These are phyloP conservation scores for Prosapia bicincta DNA, from an alignment of 2,888 invertebrate species.

Conservation along the genomic window DNA sequence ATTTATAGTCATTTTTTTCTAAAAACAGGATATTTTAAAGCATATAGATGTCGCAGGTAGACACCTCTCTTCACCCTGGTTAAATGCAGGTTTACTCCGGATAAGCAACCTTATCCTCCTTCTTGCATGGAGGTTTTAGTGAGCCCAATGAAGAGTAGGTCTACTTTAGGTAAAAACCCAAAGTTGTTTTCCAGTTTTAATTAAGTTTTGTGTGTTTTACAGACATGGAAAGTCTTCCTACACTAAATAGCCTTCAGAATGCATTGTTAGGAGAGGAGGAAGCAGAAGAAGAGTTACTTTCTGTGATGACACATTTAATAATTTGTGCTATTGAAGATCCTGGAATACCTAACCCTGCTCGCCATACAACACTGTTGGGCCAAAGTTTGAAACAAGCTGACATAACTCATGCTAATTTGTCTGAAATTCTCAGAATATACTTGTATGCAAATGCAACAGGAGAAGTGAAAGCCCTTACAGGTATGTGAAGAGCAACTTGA, in stretches of 20 bases:
- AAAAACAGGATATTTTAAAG: no score
- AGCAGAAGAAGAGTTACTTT: slow-evolving; percentile 79
- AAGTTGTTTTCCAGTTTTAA: no score
- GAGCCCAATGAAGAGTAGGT: no score
- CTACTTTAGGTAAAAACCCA: no score
- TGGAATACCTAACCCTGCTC: slow-evolving; percentile 83
- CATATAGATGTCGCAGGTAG: no score
- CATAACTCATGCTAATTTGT: slow-evolving; percentile 85
- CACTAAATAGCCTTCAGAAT: slow-evolving; percentile 80
- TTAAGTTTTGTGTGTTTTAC: slow-evolving; percentile 36
- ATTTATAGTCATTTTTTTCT: no score
- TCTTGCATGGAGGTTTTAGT: no score
- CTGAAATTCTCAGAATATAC: slow-evolving; percentile 89
- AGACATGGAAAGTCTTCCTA: slow-evolving; percentile 86
- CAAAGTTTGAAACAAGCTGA: slow-evolving; percentile 87
- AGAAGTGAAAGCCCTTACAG: slow-evolving; percentile 75
- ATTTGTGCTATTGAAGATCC: slow-evolving; percentile 93
- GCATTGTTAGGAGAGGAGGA: slow-evolving; percentile 79
- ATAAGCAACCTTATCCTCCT: no score
- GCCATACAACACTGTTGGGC: slow-evolving; percentile 85
- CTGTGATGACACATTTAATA: slow-evolving; percentile 83
- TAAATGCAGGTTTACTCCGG: no score
- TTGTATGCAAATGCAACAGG: slow-evolving; percentile 86
- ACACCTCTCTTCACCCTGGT: no score
- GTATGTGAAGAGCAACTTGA: no score